These are phyloP conservation scores for Saxidomus purpurata DNA, from an alignment of 1,140 invertebrate genomes.

Conservation along the genomic window DNA sequence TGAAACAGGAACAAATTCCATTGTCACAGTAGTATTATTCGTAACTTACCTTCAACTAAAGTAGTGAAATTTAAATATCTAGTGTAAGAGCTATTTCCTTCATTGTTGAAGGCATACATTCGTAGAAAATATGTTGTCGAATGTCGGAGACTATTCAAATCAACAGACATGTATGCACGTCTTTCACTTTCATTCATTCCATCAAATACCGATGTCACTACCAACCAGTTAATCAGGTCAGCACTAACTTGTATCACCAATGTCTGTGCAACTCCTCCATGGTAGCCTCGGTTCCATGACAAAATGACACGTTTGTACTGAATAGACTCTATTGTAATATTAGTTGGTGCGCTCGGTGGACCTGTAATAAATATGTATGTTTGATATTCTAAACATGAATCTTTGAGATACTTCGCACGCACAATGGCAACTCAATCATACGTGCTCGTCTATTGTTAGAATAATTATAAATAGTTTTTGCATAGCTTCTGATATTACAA, in stretches of 20 bases:
- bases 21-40: no score
- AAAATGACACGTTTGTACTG: neutral
- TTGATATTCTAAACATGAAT: no score
- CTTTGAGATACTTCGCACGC: no score
- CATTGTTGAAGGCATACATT: slow-evolving; percentile 10
- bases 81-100: slow-evolving; percentile 15
- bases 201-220: neutral
- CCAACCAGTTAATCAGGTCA: neutral
- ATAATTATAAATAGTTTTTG: no score
- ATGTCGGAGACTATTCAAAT: neutral
- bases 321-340: neutral
- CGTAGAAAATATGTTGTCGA: slow-evolving; percentile 10
- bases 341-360: neutral
- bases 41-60: no score
- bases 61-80: neutral
- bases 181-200: neutral
- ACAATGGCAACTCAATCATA: no score
- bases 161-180: neutral
- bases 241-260: slow-evolving; percentile 34
- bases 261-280: slow-evolving; percentile 26
- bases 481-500: no score
- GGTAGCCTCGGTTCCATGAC: slow-evolving; percentile 7
- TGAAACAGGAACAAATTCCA: no score
- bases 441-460: no score
- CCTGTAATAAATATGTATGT: neutral